phyloP scores from a whole-genome alignment of 2,888 invertebrate species.

The Epistrophe eligans region DNA sequence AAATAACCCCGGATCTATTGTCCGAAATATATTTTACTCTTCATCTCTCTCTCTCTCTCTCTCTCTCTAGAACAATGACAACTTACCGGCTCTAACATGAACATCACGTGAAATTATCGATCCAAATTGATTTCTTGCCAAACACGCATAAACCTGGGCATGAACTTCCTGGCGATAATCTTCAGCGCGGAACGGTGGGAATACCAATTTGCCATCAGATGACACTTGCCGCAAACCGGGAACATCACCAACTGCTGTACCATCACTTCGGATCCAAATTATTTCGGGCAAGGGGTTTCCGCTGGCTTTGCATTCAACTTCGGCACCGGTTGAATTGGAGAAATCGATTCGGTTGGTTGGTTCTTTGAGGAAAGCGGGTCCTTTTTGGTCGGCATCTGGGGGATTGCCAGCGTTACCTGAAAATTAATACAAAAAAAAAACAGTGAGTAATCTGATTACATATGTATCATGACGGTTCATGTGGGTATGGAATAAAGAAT shows the following conservation, averaged over 20 bases:
- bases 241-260: slow-evolving; percentile 95
- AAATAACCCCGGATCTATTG: slow-evolving; percentile 12
- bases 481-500: neutral
- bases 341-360: slow-evolving; percentile 96
- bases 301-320: slow-evolving; percentile 95
- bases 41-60: slow-evolving; percentile 45
- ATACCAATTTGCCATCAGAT: slow-evolving; percentile 96
- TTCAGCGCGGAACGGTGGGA: slow-evolving; percentile 97
- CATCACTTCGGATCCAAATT: slow-evolving; percentile 96
- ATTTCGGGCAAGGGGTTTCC: slow-evolving; percentile 96
- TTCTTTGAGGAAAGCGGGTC: slow-evolving; percentile 96
- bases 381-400: slow-evolving; percentile 90
- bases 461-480: slow-evolving; percentile 15
- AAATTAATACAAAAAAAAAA: slow-evolving; percentile 31
- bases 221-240: slow-evolving; percentile 94
- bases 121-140: slow-evolving; percentile 95
- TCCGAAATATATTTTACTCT: slow-evolving; percentile 16
- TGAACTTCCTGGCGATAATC: slow-evolving; percentile 97
- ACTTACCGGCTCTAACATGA: slow-evolving; percentile 96
- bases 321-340: slow-evolving; percentile 96
- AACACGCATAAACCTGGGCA: slow-evolving; percentile 96
- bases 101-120: slow-evolving; percentile 96
- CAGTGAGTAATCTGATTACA: slow-evolving; percentile 18
- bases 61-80: slow-evolving; percentile 79
- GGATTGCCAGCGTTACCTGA: slow-evolving; percentile 80